Percentiles rank a stretch among this genome's conserved stretches.
These are phyloP conservation scores for Serranus cabrilla DNA, from an alignment of 2,797 vertebrate genomes.

Conservation along the genomic window DNA sequence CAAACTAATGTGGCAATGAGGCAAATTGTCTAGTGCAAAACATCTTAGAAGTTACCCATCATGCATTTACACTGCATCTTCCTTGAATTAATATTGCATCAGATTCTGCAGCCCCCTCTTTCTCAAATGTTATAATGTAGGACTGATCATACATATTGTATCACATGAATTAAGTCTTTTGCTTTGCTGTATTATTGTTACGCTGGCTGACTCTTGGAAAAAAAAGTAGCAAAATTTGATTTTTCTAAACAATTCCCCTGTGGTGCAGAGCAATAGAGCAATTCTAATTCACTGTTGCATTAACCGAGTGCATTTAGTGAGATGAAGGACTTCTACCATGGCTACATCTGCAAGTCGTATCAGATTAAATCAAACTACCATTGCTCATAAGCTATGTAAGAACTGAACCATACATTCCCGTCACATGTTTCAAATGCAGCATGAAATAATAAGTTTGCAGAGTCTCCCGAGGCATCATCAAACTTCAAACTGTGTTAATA, in stretches of 20 bases:
- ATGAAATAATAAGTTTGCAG: slow-evolving; percentile 76
- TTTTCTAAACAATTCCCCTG: slow-evolving; percentile 52
- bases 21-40: slow-evolving; percentile 36
- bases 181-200: slow-evolving; percentile 29
- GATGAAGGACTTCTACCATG: slow-evolving; percentile 71
- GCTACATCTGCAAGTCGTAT: slow-evolving; percentile 73
- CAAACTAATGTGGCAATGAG: slow-evolving; percentile 43
- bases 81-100: slow-evolving; percentile 68
- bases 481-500: slow-evolving; percentile 73
- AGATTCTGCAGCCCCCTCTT: slow-evolving; percentile 38
- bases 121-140: slow-evolving; percentile 39
- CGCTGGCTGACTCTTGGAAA: neutral
- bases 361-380: slow-evolving; percentile 73
- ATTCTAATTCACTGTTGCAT: slow-evolving; percentile 69
- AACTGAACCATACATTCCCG: slow-evolving; percentile 73
- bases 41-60: slow-evolving; percentile 52
- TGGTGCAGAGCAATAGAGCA: slow-evolving; percentile 63
- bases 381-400: slow-evolving; percentile 73
- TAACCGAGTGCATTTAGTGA: slow-evolving; percentile 69
- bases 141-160: slow-evolving; percentile 53
- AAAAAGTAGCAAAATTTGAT: slow-evolving; percentile 44
- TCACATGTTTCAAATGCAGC: slow-evolving; percentile 78
- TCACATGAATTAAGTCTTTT: slow-evolving; percentile 17
- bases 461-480: slow-evolving; percentile 73
- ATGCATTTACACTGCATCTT: slow-evolving; percentile 62